A percentile compares a stretch with the other conserved stretches of the same genome.
Evolutionary conservation across 2,888 invertebrate species (phyloP).

Genomic region (Ornithoptera alexandrae): DNA sequence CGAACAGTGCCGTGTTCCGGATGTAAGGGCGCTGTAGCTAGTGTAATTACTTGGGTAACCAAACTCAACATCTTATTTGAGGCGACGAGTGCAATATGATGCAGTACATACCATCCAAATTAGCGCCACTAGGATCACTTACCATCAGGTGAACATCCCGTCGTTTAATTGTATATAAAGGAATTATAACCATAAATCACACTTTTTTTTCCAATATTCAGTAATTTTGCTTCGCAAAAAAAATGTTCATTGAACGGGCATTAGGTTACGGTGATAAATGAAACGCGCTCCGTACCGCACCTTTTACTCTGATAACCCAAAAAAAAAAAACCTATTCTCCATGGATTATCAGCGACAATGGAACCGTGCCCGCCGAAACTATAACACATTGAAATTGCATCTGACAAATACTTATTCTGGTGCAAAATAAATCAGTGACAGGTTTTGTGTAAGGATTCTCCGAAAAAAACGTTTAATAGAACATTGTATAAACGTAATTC

Average conservation of each 20-base stretch:
- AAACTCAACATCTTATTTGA: too few relatives aligned
- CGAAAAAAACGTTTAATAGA: background rate
- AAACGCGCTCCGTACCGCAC: conserved; percentile 22
- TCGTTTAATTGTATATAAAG: too few relatives aligned
- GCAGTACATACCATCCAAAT: too few relatives aligned
- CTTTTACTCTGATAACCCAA: conserved; percentile 24
- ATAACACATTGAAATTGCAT: conserved; percentile 16
- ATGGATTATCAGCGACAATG: conserved; percentile 36
- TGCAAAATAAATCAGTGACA: conserved; percentile 7
- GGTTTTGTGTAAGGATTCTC: background rate
- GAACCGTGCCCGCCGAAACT: conserved; percentile 33
- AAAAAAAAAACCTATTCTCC: conserved; percentile 34
- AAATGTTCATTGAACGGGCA: conserved; percentile 16
- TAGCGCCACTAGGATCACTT: too few relatives aligned
- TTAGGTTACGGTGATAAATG: conserved; percentile 28
- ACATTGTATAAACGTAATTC: background rate
- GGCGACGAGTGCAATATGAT: too few relatives aligned
- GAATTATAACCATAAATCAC: conserved; percentile 19
- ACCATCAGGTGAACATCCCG: too few relatives aligned
- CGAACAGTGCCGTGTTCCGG: too few relatives aligned
- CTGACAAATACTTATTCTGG: conserved; percentile 12
- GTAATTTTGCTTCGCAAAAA: conserved; percentile 13
- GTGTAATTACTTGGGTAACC: too few relatives aligned
- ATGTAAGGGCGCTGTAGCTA: too few relatives aligned
- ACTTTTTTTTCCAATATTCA: conserved; percentile 25